phyloP scores from a whole-genome alignment of 2,797 vertebrate species.

The Falco concolor region DNA sequence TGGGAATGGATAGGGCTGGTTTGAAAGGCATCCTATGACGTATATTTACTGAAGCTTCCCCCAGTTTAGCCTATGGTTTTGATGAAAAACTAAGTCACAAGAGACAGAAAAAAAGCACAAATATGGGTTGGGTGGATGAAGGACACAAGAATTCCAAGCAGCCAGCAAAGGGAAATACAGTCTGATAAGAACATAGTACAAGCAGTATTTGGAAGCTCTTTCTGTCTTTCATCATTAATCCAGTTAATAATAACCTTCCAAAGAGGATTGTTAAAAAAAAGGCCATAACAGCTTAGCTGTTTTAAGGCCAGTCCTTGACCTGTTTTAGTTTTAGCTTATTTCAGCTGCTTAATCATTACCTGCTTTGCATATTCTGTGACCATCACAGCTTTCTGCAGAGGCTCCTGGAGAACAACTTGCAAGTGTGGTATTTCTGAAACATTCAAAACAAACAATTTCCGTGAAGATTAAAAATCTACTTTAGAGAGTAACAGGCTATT shows the following conservation, averaged over 20 bases:
- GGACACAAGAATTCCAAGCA: background rate
- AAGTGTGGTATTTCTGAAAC: constrained; percentile 64
- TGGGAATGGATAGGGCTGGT: background rate
- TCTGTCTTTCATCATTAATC: constrained; percentile 28
- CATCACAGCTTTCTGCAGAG: background rate
- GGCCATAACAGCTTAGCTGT: constrained; percentile 7
- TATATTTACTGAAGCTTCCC: background rate
- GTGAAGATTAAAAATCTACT: background rate
- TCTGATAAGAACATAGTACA: background rate
- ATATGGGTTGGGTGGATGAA: background rate
- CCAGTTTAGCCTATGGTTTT: background rate
- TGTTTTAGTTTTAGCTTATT: constrained; percentile 3
- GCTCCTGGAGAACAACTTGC: background rate
- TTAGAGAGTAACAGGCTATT: background rate
- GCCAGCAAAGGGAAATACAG: background rate
- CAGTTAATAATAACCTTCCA: constrained; percentile 27
- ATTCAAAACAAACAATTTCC: background rate
- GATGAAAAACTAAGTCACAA: background rate
- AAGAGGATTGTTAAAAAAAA: constrained; percentile 51
- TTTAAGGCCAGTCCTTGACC: constrained; percentile 55
- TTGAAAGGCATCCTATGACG: background rate
- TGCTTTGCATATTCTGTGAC: background rate
- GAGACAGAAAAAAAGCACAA: background rate
- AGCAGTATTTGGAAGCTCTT: constrained; percentile 32
- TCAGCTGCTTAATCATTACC: constrained; percentile 35